Conservation (phyloP, 2,797 vertebrate species). For the Oophaga sylvatica region DNA sequence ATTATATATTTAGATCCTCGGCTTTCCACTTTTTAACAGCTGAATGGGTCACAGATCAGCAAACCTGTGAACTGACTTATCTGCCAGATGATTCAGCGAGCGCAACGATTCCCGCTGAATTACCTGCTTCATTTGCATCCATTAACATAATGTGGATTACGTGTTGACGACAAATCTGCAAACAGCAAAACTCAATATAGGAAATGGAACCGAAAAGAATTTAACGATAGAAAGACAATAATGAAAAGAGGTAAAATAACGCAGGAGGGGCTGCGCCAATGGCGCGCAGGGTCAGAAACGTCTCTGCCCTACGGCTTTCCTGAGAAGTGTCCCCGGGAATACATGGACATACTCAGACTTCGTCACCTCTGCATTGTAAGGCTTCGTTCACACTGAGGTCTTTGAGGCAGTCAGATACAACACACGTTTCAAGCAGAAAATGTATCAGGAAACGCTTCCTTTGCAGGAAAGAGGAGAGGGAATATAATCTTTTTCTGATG, state of each 20-base stretch:
- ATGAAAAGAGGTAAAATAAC: not conserved
- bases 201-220: not conserved
- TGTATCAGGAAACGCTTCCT: too few relatives aligned
- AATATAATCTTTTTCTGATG: too few relatives aligned
- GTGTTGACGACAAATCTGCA: not conserved
- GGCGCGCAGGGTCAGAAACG: too few relatives aligned
- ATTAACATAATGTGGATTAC: constrained; percentile 20
- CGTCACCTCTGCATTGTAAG: too few relatives aligned
- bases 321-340: too few relatives aligned
- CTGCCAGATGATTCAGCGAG: constrained; percentile 11
- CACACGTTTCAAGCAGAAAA: too few relatives aligned
- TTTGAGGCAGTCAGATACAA: too few relatives aligned
- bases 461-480: too few relatives aligned
- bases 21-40: constrained; percentile 13
- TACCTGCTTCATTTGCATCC: constrained; percentile 20
- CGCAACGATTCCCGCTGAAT: constrained; percentile 13
- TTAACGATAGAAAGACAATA: not conserved
- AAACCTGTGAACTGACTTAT: constrained; percentile 24
- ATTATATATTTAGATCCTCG: constrained; percentile 17
- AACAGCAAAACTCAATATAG: not conserved
- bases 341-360: too few relatives aligned
- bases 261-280: too few relatives aligned
- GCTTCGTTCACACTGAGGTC: too few relatives aligned
- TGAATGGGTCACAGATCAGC: constrained; percentile 31
- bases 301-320: too few relatives aligned